Evolutionary conservation across 2,797 vertebrate species (phyloP).

Genomic region (Acrossocheilus wenchowensis): DNA sequence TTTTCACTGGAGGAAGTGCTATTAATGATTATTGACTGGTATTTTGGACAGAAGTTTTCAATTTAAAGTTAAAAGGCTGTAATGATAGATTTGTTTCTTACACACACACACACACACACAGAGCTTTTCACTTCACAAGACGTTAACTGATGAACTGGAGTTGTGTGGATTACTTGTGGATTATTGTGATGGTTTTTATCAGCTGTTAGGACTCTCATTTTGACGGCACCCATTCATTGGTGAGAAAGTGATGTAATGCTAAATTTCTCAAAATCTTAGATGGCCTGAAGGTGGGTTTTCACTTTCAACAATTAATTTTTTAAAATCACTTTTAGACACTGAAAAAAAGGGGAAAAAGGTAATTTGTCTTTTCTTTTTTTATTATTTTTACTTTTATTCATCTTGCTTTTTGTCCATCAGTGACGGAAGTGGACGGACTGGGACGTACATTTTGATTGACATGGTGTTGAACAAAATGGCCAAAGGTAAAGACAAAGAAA

Average conservation of each 20-base stretch:
- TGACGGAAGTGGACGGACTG: constrained; percentile 91
- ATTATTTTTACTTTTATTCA: background rate
- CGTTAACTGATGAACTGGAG: background rate
- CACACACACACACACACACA: background rate
- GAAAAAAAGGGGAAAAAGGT: background rate
- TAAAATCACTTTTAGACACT: background rate
- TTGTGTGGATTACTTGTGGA: background rate
- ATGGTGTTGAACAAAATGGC: constrained; percentile 99
- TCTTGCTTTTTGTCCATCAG: constrained; percentile 79
- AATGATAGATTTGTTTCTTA: background rate
- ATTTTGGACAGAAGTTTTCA: background rate
- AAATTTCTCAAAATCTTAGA: background rate
- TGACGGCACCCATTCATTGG: too few relatives aligned
- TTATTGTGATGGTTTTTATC: background rate
- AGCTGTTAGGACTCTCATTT: too few relatives aligned
- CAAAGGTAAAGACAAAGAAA: constrained; percentile 86
- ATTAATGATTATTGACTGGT: background rate
- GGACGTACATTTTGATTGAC: constrained; percentile 96
- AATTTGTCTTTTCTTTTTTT: background rate
- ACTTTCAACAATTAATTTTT: too few relatives aligned
- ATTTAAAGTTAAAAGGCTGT: background rate
- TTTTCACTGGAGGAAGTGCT: background rate
- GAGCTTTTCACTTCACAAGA: too few relatives aligned
- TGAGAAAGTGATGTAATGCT: background rate
- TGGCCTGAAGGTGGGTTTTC: background rate